These are phyloP conservation scores for Cyclargus thomasi DNA, from an alignment of 1,140 invertebrate genomes.

Conservation along the genomic window DNA sequence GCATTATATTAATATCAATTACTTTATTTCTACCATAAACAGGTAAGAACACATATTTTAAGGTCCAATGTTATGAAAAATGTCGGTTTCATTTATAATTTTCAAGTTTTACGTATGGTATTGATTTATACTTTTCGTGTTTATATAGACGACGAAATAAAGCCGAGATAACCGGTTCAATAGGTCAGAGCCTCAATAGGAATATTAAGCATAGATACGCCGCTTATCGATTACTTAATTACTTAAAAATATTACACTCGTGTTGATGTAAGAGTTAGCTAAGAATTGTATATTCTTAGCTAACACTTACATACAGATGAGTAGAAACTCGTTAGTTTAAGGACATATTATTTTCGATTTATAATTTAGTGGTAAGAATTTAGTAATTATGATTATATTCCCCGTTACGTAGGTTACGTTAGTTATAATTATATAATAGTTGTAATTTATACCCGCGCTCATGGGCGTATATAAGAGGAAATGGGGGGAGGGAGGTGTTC, in stretches of 20 bases:
- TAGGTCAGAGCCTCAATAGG: background rate
- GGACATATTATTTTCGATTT: no score
- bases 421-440: no score
- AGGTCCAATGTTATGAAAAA: background rate
- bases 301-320: background rate
- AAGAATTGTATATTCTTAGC: no score
- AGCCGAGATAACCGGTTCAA: slow-evolving; percentile 1
- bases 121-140: slow-evolving; percentile 2
- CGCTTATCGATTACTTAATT: background rate
- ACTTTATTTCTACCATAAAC: background rate
- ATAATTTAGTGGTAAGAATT: no score
- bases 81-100: background rate
- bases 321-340: no score
- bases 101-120: background rate
- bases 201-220: background rate
- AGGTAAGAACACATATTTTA: background rate
- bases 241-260: background rate
- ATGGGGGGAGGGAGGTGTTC: no score
- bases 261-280: background rate
- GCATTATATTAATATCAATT: background rate
- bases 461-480: no score
- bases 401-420: no score
- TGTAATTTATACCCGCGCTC: no score
- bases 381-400: no score
- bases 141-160: background rate